Conservation (phyloP, 1,140 invertebrate species). For the Neuroterus valhalla region DNA sequence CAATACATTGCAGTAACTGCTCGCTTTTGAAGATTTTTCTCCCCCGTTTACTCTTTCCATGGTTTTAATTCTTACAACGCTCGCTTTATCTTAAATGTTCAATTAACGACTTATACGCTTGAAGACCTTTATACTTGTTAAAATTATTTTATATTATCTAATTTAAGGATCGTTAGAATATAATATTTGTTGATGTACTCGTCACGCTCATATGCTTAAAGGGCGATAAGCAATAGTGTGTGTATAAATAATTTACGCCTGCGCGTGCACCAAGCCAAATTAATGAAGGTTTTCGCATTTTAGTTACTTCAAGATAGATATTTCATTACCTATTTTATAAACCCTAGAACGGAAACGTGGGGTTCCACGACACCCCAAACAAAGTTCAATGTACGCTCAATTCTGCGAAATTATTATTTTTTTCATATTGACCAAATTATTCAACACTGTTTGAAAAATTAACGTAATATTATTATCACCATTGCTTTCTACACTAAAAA, state of each 20-base stretch:
- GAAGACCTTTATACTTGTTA: constrained; percentile 63
- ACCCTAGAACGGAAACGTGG: too few species aligned
- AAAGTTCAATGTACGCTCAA: too few species aligned
- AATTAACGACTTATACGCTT: constrained; percentile 60
- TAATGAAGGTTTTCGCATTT: too few species aligned
- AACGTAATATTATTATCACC: too few species aligned
- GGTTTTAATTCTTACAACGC: constrained; percentile 35
- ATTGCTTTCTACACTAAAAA: too few species aligned
- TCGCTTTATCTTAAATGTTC: constrained; percentile 49
- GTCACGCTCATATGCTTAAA: constrained; percentile 41
- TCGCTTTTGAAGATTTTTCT: constrained; percentile 32
- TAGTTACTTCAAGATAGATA: too few species aligned
- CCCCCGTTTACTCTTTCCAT: constrained; percentile 17
- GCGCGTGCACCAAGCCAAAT: constrained; percentile 36
- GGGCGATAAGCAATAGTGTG: constrained; percentile 10
- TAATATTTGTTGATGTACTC: constrained; percentile 64
- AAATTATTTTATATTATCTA: constrained; percentile 69
- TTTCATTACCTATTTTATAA: too few species aligned
- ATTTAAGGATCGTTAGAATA: constrained; percentile 69
- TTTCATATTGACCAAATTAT: too few species aligned
- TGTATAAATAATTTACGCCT: neutral
- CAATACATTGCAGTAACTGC: constrained; percentile 43
- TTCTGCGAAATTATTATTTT: too few species aligned
- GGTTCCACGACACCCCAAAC: too few species aligned
- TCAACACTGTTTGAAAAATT: too few species aligned